A percentile compares a stretch with the other conserved stretches of the same genome.
Conservation (phyloP, 2,113 vertebrate species). For the Amphiprion ocellaris region DNA sequence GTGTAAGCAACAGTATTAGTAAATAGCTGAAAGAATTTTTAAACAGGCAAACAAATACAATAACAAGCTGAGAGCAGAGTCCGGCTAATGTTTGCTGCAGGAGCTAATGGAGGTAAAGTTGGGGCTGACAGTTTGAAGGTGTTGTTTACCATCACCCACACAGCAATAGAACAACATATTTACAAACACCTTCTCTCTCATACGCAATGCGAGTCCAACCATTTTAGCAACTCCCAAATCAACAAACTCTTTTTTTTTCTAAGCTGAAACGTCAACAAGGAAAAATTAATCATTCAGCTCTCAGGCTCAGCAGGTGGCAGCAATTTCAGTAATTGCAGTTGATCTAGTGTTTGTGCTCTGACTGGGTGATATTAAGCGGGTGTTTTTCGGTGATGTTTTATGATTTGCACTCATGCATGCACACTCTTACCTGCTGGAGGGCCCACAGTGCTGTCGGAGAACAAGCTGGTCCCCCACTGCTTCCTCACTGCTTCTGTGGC, state of each 20-base stretch:
- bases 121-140: too few species aligned
- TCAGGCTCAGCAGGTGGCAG: conserved; percentile 4
- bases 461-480: not conserved
- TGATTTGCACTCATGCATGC: not conserved
- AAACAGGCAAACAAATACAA: conserved; percentile 30
- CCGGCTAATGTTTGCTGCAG: not conserved
- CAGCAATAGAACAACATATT: not conserved
- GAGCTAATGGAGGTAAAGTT: not conserved
- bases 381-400: not conserved
- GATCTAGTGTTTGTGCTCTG: not conserved
- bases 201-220: not conserved
- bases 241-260: not conserved
- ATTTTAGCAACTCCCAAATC: too few species aligned
- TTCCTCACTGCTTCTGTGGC: not conserved
- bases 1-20: not conserved
- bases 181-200: not conserved
- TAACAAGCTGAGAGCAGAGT: not conserved
- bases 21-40: conserved; percentile 29
- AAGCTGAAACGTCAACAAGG: conserved; percentile 1
- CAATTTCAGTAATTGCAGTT: not conserved
- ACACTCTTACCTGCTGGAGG: not conserved
- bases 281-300: conserved; percentile 17
- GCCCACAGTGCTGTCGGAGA: not conserved
- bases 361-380: not conserved
- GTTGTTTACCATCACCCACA: not conserved